A percentile compares a stretch with the other conserved stretches of the same genome.
Evolutionary conservation across 2,113 vertebrate species (phyloP).

Genomic region (Tringa solitaria): DNA sequence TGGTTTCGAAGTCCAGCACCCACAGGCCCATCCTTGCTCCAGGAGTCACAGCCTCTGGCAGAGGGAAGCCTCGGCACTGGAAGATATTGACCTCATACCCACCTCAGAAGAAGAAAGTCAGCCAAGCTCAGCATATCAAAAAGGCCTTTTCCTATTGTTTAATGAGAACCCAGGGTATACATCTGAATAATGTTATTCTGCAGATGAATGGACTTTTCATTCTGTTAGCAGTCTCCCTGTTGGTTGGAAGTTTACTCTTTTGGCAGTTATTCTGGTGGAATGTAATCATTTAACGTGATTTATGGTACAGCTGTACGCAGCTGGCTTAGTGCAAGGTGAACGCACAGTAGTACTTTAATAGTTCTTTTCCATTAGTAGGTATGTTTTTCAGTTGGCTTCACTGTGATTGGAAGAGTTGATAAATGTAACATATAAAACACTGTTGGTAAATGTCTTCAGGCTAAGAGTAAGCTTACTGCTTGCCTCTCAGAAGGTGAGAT

Average conservation of each 20-base stretch:
- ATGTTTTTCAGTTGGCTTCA: conserved; percentile 23
- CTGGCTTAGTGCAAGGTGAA: conserved; percentile 42
- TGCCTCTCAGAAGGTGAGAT: conserved; percentile 35
- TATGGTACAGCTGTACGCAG: not conserved
- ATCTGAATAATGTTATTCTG: not conserved
- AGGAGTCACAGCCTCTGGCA: not conserved
- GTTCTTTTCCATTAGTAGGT: conserved; percentile 20
- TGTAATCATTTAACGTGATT: not conserved
- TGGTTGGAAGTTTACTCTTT: not conserved
- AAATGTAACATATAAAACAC: conserved; percentile 4
- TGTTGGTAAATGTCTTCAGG: conserved; percentile 40
- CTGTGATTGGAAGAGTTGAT: not conserved
- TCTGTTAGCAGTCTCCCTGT: not conserved
- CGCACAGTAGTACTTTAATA: conserved; percentile 41
- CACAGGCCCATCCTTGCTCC: not conserved
- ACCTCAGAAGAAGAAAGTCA: not conserved
- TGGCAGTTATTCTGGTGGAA: not conserved
- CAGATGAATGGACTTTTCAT: not conserved
- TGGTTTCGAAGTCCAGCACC: not conserved
- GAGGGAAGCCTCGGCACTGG: not conserved
- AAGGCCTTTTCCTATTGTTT: not conserved
- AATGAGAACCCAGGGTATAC: rapidly evolving
- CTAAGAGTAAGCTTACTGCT: conserved; percentile 2
- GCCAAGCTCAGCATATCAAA: not conserved
- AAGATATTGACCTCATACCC: rapidly evolving